Base-by-base conservation (phyloP, 2,113 vertebrate genomes). In the Sylvilagus bachmani region DNA sequence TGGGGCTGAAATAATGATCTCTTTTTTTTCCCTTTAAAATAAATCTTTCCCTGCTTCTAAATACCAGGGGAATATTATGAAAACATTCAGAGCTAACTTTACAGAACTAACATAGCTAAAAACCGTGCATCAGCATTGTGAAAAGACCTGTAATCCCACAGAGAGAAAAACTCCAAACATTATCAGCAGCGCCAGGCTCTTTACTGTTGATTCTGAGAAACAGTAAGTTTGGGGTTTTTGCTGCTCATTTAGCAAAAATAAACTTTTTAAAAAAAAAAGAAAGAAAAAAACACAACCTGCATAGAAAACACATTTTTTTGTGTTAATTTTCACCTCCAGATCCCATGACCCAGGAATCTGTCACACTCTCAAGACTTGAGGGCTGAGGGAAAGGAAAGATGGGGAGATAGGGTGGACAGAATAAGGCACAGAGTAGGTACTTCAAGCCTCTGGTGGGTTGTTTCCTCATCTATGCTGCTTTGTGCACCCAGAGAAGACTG, bases 21-120 rank as follows among this genome's bases (percentile, higher is more conserved):
- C 71, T 95, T 93, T 95, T 96, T 95, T 95, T 69, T 21, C 75
- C 78, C 75, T 96, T 97, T 95, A 96, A 97, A 96, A 97, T 97
- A 97, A 97, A 97, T 97, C 95, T 95, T 97, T 96, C 86, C 71
- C 83, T 78, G 89, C 92, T 94, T 96, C 97, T 93, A 89, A 95
- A 74, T 96, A 94, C 79, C 96, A 96, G 71, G 96, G 95, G 97
- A 96, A 96, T 97, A 96, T 96, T 97, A 96, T 87, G 86, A 97
- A 97, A 96, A 97, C 96, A 97, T 95, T 97, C 94, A 96, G 94
- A 95, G 95, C 97, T 97, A 96, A 97, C 96, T 94, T 97, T 96
- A 95, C 78, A 95, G 95, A 96, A 82, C 93, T 93, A 96, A 97
- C 95, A 95, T 77, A 94, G 94, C 88, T 93, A 88, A 96, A 97